Evolutionary conservation across 2,797 vertebrate genomes (phyloP).

Genomic region (Buphagus erythrorhynchus): DNA sequence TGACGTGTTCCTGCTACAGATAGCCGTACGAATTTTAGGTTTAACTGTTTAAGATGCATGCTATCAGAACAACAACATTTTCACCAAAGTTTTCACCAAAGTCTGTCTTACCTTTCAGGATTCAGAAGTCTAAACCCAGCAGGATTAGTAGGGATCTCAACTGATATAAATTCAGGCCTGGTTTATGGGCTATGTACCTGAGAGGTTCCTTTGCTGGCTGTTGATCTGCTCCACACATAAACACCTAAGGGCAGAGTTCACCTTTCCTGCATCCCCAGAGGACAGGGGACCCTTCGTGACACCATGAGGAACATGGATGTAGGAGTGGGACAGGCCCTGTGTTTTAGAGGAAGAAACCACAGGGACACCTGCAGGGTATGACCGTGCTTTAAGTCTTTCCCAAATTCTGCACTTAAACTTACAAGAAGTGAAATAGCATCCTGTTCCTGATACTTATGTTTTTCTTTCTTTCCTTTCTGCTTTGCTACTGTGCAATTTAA

Average conservation of each 20-base stretch:
- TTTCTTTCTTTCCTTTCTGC: neutral
- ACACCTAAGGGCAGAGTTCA: neutral
- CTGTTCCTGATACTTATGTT: neutral
- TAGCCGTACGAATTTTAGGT: neutral
- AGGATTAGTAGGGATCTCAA: neutral
- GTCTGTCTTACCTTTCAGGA: neutral
- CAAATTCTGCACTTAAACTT: neutral
- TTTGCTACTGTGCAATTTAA: neutral
- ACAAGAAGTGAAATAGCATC: neutral
- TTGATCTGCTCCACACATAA: neutral
- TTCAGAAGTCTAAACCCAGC: neutral
- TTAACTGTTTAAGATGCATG: neutral
- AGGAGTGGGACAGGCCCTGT: accelerated
- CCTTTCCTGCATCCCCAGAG: neutral
- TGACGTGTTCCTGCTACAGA: neutral
- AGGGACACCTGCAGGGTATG: neutral
- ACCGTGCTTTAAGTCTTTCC: neutral
- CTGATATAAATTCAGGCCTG: neutral
- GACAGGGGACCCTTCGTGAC: accelerated
- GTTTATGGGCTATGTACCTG: accelerated
- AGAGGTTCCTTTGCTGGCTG: neutral
- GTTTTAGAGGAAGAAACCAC: neutral
- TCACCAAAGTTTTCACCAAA: neutral
- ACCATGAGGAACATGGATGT: accelerated
- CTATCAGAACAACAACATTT: neutral